Conservation (phyloP, 2,113 vertebrate species). For the Procavia capensis region DNA sequence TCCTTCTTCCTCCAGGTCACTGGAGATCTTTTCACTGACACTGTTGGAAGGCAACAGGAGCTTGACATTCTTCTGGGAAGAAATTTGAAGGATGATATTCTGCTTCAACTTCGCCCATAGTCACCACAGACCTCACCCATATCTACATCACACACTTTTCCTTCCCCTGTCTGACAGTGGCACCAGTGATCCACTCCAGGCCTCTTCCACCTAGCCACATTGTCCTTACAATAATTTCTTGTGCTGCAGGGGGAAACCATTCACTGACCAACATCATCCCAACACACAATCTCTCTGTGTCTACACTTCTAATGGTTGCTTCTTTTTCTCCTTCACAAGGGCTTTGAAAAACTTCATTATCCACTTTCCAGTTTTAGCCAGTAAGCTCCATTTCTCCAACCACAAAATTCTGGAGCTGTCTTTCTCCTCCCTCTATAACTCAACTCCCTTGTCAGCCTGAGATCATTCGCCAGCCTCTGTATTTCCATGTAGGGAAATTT, state of each 20-base stretch:
- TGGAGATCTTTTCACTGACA: slow-evolving; percentile 93
- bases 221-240: background rate
- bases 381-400: background rate
- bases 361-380: background rate
- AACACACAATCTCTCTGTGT: background rate
- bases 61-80: slow-evolving; percentile 93
- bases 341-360: background rate
- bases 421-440: background rate
- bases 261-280: background rate
- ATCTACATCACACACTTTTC: background rate
- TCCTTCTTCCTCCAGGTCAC: slow-evolving; percentile 92
- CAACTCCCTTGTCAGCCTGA: background rate
- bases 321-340: background rate
- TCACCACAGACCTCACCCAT: background rate
- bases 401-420: background rate
- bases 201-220: background rate
- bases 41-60: slow-evolving; percentile 91
- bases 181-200: background rate
- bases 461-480: background rate
- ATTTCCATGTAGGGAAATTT: background rate
- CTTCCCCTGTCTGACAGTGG: background rate
- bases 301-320: background rate
- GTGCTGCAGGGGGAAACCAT: background rate
- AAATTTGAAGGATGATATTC: slow-evolving; percentile 83
- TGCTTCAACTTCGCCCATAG: background rate